These are phyloP conservation scores for Trigoniulus corallinus DNA, from an alignment of 1,140 invertebrate species.

Conservation along the genomic window DNA sequence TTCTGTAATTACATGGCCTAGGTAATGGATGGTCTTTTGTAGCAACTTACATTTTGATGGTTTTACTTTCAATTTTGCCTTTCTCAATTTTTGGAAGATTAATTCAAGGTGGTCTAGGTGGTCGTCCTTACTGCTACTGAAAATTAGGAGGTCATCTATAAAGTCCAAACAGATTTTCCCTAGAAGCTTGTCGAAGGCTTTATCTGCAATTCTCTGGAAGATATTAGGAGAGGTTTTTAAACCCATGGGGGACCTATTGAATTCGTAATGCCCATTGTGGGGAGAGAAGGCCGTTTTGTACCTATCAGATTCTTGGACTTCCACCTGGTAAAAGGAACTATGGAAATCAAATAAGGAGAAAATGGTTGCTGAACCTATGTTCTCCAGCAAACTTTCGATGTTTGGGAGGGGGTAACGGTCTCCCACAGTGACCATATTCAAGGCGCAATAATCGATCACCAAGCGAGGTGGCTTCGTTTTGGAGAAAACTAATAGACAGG, in stretches of 20 bases:
- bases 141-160: slow-evolving; percentile 9
- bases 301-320: background rate
- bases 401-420: slow-evolving; percentile 9
- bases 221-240: background rate
- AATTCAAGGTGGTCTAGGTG: slow-evolving; percentile 1
- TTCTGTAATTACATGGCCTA: slow-evolving; percentile 5
- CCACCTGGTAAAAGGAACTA: background rate
- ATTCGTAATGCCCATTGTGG: background rate
- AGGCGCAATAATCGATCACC: slow-evolving; percentile 9
- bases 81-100: background rate
- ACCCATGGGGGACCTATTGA: background rate
- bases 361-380: background rate
- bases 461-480: too few relatives aligned
- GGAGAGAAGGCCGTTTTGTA: slow-evolving; percentile 2
- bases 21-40: slow-evolving; percentile 1
- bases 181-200: background rate
- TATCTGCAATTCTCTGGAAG: background rate
- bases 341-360: background rate
- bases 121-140: background rate
- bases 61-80: slow-evolving; percentile 5
- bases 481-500: too few relatives aligned
- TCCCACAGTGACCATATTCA: slow-evolving; percentile 10
- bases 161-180: background rate
- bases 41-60: slow-evolving; percentile 7
- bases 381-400: background rate